phyloP scores from a whole-genome alignment of 2,888 invertebrate species.

The Apamea epomidion region DNA sequence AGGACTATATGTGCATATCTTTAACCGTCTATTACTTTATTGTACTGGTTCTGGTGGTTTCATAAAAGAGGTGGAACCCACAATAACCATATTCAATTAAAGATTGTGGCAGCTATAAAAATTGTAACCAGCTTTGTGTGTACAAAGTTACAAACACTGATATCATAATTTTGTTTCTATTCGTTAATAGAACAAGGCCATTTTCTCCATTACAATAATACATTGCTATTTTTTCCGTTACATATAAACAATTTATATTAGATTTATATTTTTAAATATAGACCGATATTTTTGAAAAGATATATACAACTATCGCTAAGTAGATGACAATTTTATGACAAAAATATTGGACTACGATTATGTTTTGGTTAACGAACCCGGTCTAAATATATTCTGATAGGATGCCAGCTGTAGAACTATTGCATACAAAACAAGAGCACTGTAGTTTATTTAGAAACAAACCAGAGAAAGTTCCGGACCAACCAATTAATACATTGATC shows the following conservation, averaged over 20 bases:
- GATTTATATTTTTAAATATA: conserved; percentile 17
- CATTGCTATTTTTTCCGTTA: conserved; percentile 17
- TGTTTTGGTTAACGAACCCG: conserved; percentile 61
- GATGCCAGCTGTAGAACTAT: conserved; percentile 49
- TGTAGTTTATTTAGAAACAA: conserved; percentile 51
- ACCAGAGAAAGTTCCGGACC: conserved; percentile 29
- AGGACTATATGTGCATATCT: not conserved
- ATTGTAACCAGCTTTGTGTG: conserved; percentile 29
- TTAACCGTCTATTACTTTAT: not conserved
- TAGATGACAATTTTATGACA: conserved; percentile 31
- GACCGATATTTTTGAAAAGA: conserved; percentile 22
- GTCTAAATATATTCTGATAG: conserved; percentile 54
- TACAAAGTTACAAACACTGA: conserved; percentile 48
- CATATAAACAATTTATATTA: conserved; percentile 26
- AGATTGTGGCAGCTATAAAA: conserved; percentile 44
- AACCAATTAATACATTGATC: conserved; percentile 48
- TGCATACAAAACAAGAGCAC: conserved; percentile 31
- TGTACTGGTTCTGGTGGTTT: conserved; percentile 22
- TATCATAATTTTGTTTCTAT: conserved; percentile 44
- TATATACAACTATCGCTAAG: not conserved
- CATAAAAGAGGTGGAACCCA: conserved; percentile 15
- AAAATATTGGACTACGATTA: conserved; percentile 39
- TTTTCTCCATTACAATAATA: conserved; percentile 48
- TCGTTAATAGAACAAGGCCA: conserved; percentile 56
- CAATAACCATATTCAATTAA: conserved; percentile 42